phyloP scores from a whole-genome alignment of 2,113 vertebrate genomes.

The Accipiter virgatus region DNA sequence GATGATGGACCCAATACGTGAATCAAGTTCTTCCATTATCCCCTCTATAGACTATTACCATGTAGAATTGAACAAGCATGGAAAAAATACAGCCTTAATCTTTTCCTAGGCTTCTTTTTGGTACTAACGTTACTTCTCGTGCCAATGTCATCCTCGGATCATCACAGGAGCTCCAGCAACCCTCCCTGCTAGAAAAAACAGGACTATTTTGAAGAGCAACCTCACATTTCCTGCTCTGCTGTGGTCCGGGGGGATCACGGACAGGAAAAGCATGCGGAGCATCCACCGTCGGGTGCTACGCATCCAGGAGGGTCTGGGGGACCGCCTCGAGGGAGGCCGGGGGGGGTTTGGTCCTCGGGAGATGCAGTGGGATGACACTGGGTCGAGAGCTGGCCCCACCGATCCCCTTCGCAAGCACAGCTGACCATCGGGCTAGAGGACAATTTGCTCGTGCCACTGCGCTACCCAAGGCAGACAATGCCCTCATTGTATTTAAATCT shows the following conservation, averaged over 20 bases:
- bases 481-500: constrained; percentile 10
- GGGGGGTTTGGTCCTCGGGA: neutral
- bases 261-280: neutral
- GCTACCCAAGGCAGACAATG: neutral
- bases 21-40: neutral
- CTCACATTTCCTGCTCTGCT: neutral
- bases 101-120: neutral
- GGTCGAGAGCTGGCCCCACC: accelerated
- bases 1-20: neutral
- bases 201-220: neutral
- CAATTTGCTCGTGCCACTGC: accelerated
- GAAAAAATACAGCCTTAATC: neutral
- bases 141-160: neutral
- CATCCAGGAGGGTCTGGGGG: accelerated
- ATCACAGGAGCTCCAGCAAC: neutral
- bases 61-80: neutral
- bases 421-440: accelerated
- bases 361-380: accelerated
- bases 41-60: neutral
- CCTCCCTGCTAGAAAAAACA: accelerated
- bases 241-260: accelerated
- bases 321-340: accelerated
- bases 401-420: accelerated
- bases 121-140: neutral
- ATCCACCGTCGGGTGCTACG: accelerated